Evolutionary conservation across 2,797 vertebrate species (phyloP), one percentile per base, ranked within the genome.

Genomic region (Molossus alvarezi): DNA sequence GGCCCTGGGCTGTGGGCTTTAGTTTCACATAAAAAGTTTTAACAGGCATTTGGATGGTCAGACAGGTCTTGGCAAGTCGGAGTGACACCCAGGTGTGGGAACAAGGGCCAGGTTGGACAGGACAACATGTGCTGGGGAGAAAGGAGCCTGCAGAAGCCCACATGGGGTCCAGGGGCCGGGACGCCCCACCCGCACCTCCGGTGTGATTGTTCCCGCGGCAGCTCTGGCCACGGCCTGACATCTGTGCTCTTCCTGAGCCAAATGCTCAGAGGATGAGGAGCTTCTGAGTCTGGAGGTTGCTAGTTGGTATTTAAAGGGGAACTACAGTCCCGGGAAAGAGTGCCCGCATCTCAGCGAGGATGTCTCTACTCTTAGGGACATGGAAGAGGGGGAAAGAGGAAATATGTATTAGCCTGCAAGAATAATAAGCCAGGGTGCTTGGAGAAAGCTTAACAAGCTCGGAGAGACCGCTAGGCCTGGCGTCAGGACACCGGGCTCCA

Each of bases 21-120:
- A 37, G 87, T 97, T 92, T 96, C 86, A 18, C 45, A 82, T 76
- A 95, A 94, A 96, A 97, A 75, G 4, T 7, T 87, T 94, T 88
- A 95, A 85, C 27, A 9, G 37, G 72, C 87, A 83, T 91, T 85
- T 64, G 53, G 69, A 86, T 84, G 73, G 73, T 90, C 88, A 95
- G 79, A 55, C 92, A 91, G 76, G 89, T 91, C 85, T 93, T 81
- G 71, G 77, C 90, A 55, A 87, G 82, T 89, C 10, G 0, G 37
- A 91, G 5, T 64, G 58, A 83, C 71, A 85, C 53, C 62, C 12
- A 14, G 9, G 48, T 51, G 33, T 91, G 58, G 37, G 79, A 90
- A 77, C 3, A 10, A 27, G 55, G 20, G 7, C 21, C 14, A 3
- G 13, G 12, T n/a, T 67, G 41, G 12, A 71, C 25, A 84, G 55